These are phyloP conservation scores for Lophotriccus pileatus DNA, from an alignment of 2,797 vertebrate genomes.

Conservation along the genomic window DNA sequence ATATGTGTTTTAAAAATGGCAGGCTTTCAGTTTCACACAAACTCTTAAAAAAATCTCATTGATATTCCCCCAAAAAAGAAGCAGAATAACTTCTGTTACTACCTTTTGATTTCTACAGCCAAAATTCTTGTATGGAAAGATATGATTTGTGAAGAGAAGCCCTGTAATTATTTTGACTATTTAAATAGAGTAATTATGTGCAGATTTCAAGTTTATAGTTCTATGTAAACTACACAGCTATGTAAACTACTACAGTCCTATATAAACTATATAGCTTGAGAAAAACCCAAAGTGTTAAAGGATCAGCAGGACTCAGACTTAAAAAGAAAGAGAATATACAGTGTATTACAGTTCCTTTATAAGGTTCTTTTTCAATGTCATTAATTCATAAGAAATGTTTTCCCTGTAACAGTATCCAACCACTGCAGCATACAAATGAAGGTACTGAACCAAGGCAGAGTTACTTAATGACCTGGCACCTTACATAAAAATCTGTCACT, in stretches of 20 bases:
- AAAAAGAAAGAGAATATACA: not conserved
- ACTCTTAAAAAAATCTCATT: not conserved
- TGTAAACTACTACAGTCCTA: not conserved
- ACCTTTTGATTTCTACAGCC: not conserved
- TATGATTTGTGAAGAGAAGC: not conserved
- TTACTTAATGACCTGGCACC: slow-evolving; percentile 24
- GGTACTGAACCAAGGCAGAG: slow-evolving; percentile 23
- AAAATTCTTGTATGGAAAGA: not conserved
- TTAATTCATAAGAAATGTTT: not conserved
- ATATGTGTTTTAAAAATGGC: not conserved
- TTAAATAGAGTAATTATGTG: not conserved
- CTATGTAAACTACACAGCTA: not conserved
- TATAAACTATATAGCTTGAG: not conserved
- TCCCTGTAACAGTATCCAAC: not conserved
- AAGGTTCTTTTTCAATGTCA: not conserved
- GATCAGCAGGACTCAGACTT: not conserved
- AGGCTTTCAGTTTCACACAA: not conserved
- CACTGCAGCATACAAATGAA: slow-evolving; percentile 7
- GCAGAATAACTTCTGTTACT: not conserved
- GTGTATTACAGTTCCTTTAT: not conserved
- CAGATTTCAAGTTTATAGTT: not conserved
- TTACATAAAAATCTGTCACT: slow-evolving; percentile 20
- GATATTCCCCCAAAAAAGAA: not conserved
- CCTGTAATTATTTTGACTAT: not conserved
- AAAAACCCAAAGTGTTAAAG: not conserved